Conservation (phyloP, 2,797 vertebrate genomes). For the Loriculus beryllinus region DNA sequence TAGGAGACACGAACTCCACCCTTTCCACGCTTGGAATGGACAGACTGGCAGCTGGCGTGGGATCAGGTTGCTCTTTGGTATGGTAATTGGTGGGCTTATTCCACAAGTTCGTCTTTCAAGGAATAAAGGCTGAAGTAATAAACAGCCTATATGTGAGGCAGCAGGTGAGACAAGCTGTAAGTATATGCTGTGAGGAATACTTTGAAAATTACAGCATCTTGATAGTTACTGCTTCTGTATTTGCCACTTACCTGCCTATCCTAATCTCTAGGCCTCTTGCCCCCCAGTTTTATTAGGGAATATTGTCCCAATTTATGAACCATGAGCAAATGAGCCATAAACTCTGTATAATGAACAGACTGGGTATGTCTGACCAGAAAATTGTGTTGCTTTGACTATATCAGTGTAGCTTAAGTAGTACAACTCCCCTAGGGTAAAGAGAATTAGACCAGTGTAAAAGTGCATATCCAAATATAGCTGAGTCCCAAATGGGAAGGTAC, state of each 20-base stretch:
- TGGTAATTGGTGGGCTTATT: not conserved
- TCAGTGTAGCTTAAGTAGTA: constrained; percentile 51
- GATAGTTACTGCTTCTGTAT: not conserved
- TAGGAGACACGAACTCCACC: not conserved
- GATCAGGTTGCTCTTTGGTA: not conserved
- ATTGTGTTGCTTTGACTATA: constrained; percentile 33
- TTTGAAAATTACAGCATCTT: not conserved
- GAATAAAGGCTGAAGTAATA: not conserved
- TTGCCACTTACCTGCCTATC: not conserved
- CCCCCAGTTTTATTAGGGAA: not conserved
- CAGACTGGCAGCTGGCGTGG: not conserved
- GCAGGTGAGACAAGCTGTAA: not conserved
- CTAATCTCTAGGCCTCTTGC: not conserved
- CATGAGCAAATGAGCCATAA: constrained; percentile 3
- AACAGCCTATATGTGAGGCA: not conserved
- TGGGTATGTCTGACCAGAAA: constrained; percentile 34
- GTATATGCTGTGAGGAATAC: not conserved
- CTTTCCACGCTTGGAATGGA: not conserved
- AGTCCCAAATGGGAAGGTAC: not conserved
- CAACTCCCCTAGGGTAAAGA: constrained; percentile 55
- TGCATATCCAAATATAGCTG: constrained; percentile 50
- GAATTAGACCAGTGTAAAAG: constrained; percentile 62
- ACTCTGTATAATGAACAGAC: not conserved
- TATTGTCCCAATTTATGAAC: constrained; percentile 23
- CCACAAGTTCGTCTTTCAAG: not conserved